Evolutionary conservation across 2,797 vertebrate genomes (phyloP).

Genomic region (Vireo griseus): DNA sequence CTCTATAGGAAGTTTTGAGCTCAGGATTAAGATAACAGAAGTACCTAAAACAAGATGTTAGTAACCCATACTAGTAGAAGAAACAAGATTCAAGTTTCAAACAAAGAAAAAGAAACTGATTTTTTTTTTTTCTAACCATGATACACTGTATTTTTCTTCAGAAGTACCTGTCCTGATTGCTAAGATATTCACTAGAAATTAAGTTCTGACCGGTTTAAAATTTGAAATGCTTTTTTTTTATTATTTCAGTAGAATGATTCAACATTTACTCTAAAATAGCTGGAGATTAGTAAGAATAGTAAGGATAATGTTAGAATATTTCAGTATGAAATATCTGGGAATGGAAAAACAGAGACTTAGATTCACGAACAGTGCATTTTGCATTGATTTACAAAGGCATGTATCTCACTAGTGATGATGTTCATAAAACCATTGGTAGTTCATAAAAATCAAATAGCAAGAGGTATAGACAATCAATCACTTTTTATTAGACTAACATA

Average conservation of each 20-base stretch:
- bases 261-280: neutral
- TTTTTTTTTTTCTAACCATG: neutral
- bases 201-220: neutral
- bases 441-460: neutral
- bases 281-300: neutral
- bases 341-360: neutral
- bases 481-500: neutral
- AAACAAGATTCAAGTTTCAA: neutral
- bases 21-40: neutral
- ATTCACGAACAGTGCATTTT: neutral
- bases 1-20: neutral
- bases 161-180: neutral
- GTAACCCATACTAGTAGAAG: neutral
- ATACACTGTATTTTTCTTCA: neutral
- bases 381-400: neutral
- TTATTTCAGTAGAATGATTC: neutral
- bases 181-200: neutral
- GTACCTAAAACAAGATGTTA: neutral
- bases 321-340: neutral
- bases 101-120: neutral
- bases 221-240: neutral
- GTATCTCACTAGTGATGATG: neutral
- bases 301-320: neutral
- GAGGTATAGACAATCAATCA: neutral
- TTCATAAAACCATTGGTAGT: neutral